A percentile compares a stretch with the other conserved stretches of the same genome.
phyloP scores from a whole-genome alignment of 2,888 invertebrate genomes.

The Dioctria rufipes region DNA sequence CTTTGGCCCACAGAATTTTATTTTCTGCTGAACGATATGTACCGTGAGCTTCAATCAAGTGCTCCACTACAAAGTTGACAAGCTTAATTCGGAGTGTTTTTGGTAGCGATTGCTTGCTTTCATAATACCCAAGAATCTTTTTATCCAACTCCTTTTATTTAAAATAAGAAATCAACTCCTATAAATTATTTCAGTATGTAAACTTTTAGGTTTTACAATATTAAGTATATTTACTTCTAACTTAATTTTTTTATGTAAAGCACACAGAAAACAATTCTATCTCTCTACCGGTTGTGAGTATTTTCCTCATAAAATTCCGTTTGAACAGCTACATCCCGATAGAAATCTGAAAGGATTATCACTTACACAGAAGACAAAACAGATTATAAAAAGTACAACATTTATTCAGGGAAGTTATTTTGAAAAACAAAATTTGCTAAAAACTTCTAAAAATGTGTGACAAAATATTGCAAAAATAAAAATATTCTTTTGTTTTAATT shows the following conservation, averaged over 20 bases:
- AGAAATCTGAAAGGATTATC: not conserved
- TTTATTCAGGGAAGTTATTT: too few species aligned
- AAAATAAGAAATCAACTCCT: not conserved
- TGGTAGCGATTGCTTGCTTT: not conserved
- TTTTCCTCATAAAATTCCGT: not conserved
- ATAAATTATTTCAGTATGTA: not conserved
- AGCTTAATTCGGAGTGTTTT: not conserved
- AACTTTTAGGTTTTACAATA: too few species aligned
- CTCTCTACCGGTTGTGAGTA: not conserved
- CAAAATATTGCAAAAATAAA: too few species aligned
- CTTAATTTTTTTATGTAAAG: not conserved
- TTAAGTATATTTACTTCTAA: not conserved
- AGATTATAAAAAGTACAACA: too few species aligned
- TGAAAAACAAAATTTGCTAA: too few species aligned
- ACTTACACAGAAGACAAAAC: not conserved
- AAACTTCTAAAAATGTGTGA: too few species aligned
- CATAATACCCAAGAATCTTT: not conserved
- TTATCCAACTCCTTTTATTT: not conserved
- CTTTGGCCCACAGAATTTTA: conserved; percentile 15
- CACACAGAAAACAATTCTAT: not conserved
- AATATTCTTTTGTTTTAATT: too few species aligned
- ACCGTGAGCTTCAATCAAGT: conserved; percentile 5
- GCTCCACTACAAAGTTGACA: not conserved
- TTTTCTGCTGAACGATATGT: conserved; percentile 3
- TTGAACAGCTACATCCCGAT: not conserved